Evolutionary conservation across 2,888 invertebrate species (phyloP), one percentile per base, ranked within the genome.

Genomic region (Allygus modestus): DNA sequence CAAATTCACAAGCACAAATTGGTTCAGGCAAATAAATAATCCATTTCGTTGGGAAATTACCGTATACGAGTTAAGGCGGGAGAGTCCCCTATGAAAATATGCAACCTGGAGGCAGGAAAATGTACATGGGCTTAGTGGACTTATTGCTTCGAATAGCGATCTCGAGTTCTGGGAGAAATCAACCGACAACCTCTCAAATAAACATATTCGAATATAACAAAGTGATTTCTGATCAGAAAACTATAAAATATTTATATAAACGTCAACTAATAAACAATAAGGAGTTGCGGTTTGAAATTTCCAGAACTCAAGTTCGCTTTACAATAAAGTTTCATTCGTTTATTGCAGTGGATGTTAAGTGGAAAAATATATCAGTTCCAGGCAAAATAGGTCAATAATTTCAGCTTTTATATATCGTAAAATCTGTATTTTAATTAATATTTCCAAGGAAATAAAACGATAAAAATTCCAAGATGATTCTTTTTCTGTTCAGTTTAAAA

Each of bases 41-140:
- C 82, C 82, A 28, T 69, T 54, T 82, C 82, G 82, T 51, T 82
- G 82, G 82, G 82, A 82, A 37, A 54, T 69, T 82, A 77, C 84
- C 84, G 84, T 84, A 84, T 84, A 84, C 84, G 82, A 77, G 73
- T 77, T 84, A 84, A 84, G 84, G 84, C 84, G 81, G 81, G 82
- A 77, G 77, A 51, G 37, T 20, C 23, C 73, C 73, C 73, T 65
- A 23, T 54, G 54, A 54, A 54, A 54, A 15, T 54, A 54, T 54
- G 54, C 15, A 46, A 23, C 54, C 54, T 23, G 54, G 54, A 23
- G 54, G 23, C n/a, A n/a, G n/a, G 54, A 2, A 23, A 54, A 54
- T 54, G 54, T 54, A 54, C 54, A 54, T 23, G 54, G 54, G 54
- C 54, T 23, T 28, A n/a, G n/a, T n/a, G 69, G 51, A 28, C 1